These are phyloP conservation scores for Tyto alba DNA, from an alignment of 2,113 vertebrate species.

Conservation along the genomic window DNA sequence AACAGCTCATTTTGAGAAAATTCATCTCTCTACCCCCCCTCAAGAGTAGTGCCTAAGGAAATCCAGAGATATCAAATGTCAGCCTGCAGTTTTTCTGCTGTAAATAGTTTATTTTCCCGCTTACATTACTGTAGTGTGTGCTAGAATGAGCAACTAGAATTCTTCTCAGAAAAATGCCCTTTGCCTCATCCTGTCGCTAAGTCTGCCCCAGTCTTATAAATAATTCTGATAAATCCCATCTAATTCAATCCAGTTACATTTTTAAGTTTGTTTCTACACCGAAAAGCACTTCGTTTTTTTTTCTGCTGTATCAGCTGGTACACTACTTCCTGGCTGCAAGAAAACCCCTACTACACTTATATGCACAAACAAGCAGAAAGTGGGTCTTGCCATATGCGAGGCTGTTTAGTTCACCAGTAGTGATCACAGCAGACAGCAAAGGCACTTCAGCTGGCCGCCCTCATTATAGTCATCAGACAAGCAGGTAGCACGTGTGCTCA, in stretches of 20 bases:
- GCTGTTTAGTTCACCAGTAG: background rate
- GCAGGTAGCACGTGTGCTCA: background rate
- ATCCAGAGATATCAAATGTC: background rate
- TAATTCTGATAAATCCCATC: background rate
- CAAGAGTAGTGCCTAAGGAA: background rate
- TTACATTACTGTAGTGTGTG: background rate
- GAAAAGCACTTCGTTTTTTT: background rate
- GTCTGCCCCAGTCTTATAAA: background rate
- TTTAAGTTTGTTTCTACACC: background rate
- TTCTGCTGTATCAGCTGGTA: background rate
- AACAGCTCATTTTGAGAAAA: background rate
- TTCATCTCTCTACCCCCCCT: background rate
- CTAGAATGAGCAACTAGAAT: background rate
- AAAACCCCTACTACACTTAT: background rate
- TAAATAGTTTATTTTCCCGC: background rate
- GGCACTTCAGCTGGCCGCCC: background rate
- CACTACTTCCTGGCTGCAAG: background rate
- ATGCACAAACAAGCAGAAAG: background rate
- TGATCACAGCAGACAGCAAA: background rate
- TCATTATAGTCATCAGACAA: background rate
- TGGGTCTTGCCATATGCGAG: accelerated
- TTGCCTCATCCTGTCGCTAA: background rate
- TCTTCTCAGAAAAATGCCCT: background rate
- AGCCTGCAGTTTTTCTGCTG: background rate
- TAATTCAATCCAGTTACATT: background rate